Percentiles rank a stretch among this genome's conserved stretches.
phyloP scores from a whole-genome alignment of 2,113 vertebrate genomes.

The Rhombomys opimus region DNA sequence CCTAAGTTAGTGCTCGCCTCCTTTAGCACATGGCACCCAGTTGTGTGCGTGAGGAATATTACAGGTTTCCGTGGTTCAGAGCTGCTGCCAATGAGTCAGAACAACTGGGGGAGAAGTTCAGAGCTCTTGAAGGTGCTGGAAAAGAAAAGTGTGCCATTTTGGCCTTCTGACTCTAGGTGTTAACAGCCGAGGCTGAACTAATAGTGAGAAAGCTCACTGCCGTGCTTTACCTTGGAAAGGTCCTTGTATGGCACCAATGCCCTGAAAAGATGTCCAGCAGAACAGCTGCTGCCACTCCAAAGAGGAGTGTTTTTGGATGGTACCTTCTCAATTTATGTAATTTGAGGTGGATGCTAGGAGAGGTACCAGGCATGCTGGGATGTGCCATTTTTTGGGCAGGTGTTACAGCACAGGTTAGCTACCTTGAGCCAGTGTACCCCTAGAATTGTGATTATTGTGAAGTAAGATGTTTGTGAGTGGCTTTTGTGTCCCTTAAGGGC shows the following conservation, averaged over 20 bases:
- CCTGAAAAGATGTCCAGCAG: slow-evolving; percentile 72
- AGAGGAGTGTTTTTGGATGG: not conserved
- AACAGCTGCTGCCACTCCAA: slow-evolving; percentile 81
- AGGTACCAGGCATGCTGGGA: not conserved
- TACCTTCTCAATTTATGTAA: slow-evolving; percentile 62
- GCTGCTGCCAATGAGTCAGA: not conserved
- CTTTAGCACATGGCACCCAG: not conserved
- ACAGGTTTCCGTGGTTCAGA: not conserved
- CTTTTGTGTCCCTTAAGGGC: not conserved
- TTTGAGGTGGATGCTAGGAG: slow-evolving; percentile 69
- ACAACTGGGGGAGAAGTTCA: not conserved
- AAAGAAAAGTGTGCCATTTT: slow-evolving; percentile 71
- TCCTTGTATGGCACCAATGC: slow-evolving; percentile 80
- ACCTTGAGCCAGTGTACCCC: not conserved
- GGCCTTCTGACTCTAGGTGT: slow-evolving; percentile 58
- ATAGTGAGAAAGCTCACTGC: slow-evolving; percentile 62
- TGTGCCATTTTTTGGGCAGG: rapidly evolving
- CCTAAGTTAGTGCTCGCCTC: not conserved
- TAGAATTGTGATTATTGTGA: not conserved
- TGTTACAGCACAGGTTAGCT: no score
- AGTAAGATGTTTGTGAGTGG: not conserved
- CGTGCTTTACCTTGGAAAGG: slow-evolving; percentile 67
- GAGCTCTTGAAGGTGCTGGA: not conserved
- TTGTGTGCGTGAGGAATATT: not conserved
- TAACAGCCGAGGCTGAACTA: slow-evolving; percentile 79